phyloP scores from a whole-genome alignment of 2,797 vertebrate genomes.

The Gymnoscopelus braueri region DNA sequence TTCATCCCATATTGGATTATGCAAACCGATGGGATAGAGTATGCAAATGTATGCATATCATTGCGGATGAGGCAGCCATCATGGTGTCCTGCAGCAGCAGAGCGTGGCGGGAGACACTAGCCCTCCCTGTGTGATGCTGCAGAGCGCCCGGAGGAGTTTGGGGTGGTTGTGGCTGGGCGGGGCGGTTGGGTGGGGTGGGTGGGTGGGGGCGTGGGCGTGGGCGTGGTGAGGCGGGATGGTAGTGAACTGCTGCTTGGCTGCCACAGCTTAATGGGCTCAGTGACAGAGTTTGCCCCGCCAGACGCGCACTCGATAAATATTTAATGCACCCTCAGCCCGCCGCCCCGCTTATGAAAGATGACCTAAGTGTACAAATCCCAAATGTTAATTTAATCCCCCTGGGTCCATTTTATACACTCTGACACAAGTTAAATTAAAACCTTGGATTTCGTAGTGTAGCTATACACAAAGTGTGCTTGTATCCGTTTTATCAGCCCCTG shows the following conservation, averaged over 20 bases:
- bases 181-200: too few relatives aligned
- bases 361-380: background rate
- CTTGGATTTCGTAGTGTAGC: too few relatives aligned
- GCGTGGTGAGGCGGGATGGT: too few relatives aligned
- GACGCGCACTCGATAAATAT: conserved; percentile 12
- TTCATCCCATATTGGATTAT: conserved; percentile 60
- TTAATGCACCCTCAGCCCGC: background rate
- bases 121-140: background rate
- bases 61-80: conserved; percentile 34
- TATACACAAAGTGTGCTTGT: too few relatives aligned
- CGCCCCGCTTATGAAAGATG: background rate
- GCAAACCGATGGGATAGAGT: conserved; percentile 31
- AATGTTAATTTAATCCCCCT: too few relatives aligned
- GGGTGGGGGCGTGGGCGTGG: too few relatives aligned
- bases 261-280: background rate
- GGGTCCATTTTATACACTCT: too few relatives aligned
- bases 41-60: conserved; percentile 56
- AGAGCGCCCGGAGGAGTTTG: too few relatives aligned
- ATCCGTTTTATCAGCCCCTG: too few relatives aligned
- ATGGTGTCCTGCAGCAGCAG: conserved; percentile 38
- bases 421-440: too few relatives aligned
- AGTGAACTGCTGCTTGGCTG: too few relatives aligned
- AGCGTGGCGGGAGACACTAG: background rate
- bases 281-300: conserved; percentile 8
- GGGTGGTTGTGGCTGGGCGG: too few relatives aligned